Evolutionary conservation across 2,113 vertebrate genomes (phyloP).

Genomic region (Syrrhaptes paradoxus): DNA sequence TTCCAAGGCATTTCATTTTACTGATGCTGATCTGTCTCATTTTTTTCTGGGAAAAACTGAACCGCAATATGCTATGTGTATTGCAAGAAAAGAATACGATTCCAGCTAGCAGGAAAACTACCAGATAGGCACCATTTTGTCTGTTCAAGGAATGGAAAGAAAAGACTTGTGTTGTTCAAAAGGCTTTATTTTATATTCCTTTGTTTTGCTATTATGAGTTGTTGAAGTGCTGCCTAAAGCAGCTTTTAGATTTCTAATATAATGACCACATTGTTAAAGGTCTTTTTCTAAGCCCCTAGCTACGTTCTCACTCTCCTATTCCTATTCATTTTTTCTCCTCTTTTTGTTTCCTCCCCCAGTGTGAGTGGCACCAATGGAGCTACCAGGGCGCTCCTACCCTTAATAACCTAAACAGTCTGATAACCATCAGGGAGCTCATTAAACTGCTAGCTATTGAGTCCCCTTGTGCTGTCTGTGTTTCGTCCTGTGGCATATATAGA

Average conservation of each 20-base stretch:
- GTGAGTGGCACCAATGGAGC: not conserved
- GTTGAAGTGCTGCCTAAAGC: not conserved
- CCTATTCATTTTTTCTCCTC: not conserved
- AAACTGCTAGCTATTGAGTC: not conserved
- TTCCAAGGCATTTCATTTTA: not conserved
- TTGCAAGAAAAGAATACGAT: not conserved
- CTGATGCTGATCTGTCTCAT: not conserved
- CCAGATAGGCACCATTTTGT: not conserved
- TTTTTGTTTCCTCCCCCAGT: not conserved
- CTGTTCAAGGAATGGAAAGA: not conserved
- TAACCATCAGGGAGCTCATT: not conserved
- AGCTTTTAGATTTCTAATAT: not conserved
- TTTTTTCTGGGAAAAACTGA: not conserved
- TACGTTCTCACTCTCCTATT: not conserved
- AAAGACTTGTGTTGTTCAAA: not conserved
- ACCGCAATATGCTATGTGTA: not conserved
- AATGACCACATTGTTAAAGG: not conserved
- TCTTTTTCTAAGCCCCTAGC: not conserved
- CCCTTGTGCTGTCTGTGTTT: not conserved
- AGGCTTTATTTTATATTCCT: not conserved
- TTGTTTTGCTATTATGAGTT: not conserved
- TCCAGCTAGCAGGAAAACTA: not conserved
- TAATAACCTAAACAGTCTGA: not conserved
- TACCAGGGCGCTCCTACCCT: not conserved
- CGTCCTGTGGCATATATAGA: not conserved